Evolutionary conservation across 2,797 vertebrate species (phyloP), one percentile per base, ranked within the genome.

Genomic region (Gymnoscopelus microlampas): DNA sequence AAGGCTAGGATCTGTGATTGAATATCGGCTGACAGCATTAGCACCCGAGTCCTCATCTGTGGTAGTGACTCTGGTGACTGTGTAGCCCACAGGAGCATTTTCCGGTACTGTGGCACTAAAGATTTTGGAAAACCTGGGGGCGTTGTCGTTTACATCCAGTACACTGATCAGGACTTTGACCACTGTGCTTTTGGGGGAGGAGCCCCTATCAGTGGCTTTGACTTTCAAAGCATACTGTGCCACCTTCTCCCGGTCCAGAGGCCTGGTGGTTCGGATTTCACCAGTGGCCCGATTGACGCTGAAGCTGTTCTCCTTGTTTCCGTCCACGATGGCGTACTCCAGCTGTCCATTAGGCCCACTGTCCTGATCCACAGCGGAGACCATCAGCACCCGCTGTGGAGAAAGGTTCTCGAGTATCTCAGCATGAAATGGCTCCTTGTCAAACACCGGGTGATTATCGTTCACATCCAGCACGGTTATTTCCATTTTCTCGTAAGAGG

Each of bases 91-190:
- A 0, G 97, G 96, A 0, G 96, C 97, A 2, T 98, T 98, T 90
- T 99, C 98, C 11, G 96, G 94, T 63, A 99, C 95, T 0, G 94
- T 93, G 62, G 97, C 95, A 26, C 96, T 99, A 53, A 99, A 99
- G 76, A 99, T 99, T 73, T 99, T 97, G 4, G 97, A 98, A 89
- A 99, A 99, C 78, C 95, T 93, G 0, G 98, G 98, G 5, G 98
- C 97, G 0, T 98, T 99, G 80, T 99, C 98, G 8, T 99, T 99
- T 68, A 98, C 97, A 85, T 99, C 98, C 78, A 98, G 88, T 9
- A 99, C 93, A 2, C 83, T 92, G 67, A 99, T 93, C 1, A 97
- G 51, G 13, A 99, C 95, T 82, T 92, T 95, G 1, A 96, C 96
- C 0, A 85, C 92, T 0, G 94, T 91, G 87, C 90, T 97, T 85